These are phyloP conservation scores for Exaiptasia diaphana DNA, from an alignment of 64 coral and sea anemone genomes.

Conservation along the genomic window DNA sequence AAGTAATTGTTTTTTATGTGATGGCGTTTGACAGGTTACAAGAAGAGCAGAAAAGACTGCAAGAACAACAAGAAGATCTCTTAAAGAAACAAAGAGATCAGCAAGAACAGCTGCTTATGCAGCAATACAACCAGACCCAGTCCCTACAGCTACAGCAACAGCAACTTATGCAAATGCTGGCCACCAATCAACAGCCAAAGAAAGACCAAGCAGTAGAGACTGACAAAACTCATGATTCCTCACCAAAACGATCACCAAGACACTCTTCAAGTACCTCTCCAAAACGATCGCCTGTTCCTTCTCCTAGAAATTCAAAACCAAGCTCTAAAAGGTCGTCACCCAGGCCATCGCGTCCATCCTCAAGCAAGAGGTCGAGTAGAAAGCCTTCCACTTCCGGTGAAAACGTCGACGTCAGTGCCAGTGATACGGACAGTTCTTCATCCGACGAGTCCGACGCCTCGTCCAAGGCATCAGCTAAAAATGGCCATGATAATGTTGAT, in stretches of 20 bases:
- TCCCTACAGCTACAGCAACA: constrained; percentile 83
- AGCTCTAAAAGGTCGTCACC: constrained; percentile 52
- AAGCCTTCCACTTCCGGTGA: constrained; percentile 39
- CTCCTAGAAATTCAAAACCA: constrained; percentile 18
- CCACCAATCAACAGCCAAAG: constrained; percentile 28
- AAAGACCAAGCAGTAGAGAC: constrained; percentile 20
- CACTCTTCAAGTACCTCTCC: constrained; percentile 27
- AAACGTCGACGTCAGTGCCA: constrained; percentile 40
- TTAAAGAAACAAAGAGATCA: constrained; percentile 76
- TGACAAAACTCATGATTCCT: constrained; percentile 42
- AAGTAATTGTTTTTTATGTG: no score
- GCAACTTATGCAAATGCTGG: constrained; percentile 69
- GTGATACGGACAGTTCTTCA: constrained; percentile 35
- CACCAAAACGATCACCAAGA: constrained; percentile 50
- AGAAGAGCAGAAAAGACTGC: constrained; percentile 78
- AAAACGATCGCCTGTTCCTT: constrained; percentile 44
- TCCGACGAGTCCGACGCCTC: constrained; percentile 37
- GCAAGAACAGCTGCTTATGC: constrained; percentile 84
- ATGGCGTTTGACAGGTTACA: no score
- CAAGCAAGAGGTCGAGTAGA: constrained; percentile 39
- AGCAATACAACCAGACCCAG: constrained; percentile 82
- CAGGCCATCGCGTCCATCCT: constrained; percentile 24
- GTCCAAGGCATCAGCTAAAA: constrained; percentile 31
- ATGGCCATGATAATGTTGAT: neutral
- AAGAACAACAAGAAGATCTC: constrained; percentile 77